Percentiles rank a stretch among this genome's conserved stretches.
phyloP scores from a whole-genome alignment of 92 coral and sea anemone genomes.

The Porites rus region DNA sequence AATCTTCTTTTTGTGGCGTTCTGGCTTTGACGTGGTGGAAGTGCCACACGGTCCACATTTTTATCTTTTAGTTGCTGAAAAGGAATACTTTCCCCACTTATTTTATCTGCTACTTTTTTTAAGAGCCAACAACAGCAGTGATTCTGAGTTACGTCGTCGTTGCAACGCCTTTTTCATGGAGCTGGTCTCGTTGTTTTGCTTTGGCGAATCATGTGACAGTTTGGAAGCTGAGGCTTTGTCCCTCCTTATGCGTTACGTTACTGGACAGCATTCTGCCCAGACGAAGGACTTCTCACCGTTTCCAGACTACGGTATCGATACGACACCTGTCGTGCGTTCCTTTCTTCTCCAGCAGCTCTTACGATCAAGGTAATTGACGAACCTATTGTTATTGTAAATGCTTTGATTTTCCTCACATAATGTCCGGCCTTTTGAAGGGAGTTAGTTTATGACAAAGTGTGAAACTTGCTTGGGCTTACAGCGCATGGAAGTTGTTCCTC shows the following conservation, averaged over 20 bases:
- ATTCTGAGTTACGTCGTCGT: constrained; percentile 51
- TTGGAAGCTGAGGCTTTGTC: constrained; percentile 44
- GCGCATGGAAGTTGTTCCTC: too few relatives aligned
- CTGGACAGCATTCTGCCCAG: constrained; percentile 38
- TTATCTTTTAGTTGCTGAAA: too few relatives aligned
- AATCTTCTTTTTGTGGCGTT: too few relatives aligned
- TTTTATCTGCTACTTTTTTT: background rate
- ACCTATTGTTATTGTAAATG: background rate
- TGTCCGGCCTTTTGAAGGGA: background rate
- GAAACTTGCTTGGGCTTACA: too few relatives aligned
- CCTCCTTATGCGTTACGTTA: constrained; percentile 65
- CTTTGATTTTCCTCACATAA: background rate
- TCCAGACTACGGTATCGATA: constrained; percentile 69
- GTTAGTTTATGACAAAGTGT: background rate
- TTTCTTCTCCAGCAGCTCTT: constrained; percentile 83
- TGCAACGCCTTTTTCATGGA: constrained; percentile 91
- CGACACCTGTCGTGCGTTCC: constrained; percentile 85
- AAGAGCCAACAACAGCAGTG: constrained; percentile 26
- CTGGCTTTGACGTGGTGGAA: too few relatives aligned
- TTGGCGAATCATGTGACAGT: constrained; percentile 62
- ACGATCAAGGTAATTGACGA: constrained; percentile 58
- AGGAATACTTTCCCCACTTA: too few relatives aligned
- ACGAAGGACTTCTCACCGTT: constrained; percentile 79
- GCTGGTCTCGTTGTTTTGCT: constrained; percentile 78
- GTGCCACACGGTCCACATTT: too few relatives aligned